A percentile compares a stretch with the other conserved stretches of the same genome.
Evolutionary conservation across 2,113 vertebrate genomes (phyloP).

Genomic region (Acanthisitta chloris): DNA sequence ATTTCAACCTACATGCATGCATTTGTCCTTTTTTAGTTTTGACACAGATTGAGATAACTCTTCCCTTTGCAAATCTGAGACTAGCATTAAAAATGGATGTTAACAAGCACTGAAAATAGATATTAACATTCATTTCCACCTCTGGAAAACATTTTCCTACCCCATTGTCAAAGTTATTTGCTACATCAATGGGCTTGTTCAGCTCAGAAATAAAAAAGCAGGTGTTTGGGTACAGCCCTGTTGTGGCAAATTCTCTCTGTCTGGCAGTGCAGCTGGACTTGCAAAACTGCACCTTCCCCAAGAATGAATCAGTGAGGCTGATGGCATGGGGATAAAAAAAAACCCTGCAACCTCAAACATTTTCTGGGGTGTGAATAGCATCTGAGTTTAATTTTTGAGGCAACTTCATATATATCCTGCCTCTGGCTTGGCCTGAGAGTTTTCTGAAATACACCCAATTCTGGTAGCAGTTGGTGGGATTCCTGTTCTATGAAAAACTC

Average conservation of each 20-base stretch:
- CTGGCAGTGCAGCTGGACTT: background rate
- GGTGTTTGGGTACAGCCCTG: background rate
- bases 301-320: background rate
- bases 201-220: background rate
- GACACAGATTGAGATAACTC: background rate
- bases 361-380: accelerated
- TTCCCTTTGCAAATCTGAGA: background rate
- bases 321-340: background rate
- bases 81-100: background rate
- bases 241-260: background rate
- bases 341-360: background rate
- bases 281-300: background rate
- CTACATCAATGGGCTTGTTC: background rate
- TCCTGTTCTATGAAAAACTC: background rate
- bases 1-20: background rate
- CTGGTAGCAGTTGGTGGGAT: background rate
- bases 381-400: background rate
- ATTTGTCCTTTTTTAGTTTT: background rate
- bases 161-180: background rate
- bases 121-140: background rate
- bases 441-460: background rate
- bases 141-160: background rate
- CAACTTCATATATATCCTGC: background rate
- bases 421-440: background rate
- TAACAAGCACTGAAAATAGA: background rate